Conservation (phyloP, 2,113 vertebrate species). For the Nothoprocta perdicaria region DNA sequence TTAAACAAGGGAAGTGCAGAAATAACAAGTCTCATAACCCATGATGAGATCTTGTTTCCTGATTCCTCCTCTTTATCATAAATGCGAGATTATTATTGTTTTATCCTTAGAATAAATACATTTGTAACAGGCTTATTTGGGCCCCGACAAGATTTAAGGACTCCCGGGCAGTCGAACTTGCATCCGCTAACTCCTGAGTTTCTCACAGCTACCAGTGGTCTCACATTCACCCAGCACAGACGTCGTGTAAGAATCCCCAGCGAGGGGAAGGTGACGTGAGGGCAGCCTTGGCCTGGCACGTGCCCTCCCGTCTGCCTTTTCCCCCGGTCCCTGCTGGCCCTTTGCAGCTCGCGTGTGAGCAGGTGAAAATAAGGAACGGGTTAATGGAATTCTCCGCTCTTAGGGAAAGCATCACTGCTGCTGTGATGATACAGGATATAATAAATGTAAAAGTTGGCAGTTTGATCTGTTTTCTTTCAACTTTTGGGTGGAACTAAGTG, state of each 20-base stretch:
- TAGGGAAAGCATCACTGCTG: background rate
- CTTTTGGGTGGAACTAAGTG: background rate
- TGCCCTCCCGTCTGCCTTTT: background rate
- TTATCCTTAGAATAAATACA: background rate
- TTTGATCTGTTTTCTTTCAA: background rate
- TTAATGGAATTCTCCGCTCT: background rate
- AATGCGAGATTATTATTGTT: background rate
- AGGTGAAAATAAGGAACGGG: background rate
- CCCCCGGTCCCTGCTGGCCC: background rate
- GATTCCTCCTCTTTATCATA: background rate
- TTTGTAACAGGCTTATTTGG: background rate
- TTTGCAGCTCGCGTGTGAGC: background rate
- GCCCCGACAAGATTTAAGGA: background rate
- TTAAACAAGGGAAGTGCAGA: background rate
- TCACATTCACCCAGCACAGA: background rate
- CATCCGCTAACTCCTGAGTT: background rate
- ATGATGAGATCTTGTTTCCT: rapidly evolving
- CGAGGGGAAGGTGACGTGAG: background rate
- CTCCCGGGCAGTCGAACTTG: background rate
- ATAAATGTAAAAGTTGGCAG: background rate
- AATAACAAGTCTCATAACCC: background rate
- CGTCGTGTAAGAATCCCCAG: background rate
- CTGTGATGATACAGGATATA: background rate
- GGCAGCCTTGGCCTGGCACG: background rate
- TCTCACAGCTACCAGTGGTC: background rate